Percentiles rank a stretch among this genome's conserved stretches.
Conservation (phyloP, 2,797 vertebrate species). For the Helostoma temminkii region DNA sequence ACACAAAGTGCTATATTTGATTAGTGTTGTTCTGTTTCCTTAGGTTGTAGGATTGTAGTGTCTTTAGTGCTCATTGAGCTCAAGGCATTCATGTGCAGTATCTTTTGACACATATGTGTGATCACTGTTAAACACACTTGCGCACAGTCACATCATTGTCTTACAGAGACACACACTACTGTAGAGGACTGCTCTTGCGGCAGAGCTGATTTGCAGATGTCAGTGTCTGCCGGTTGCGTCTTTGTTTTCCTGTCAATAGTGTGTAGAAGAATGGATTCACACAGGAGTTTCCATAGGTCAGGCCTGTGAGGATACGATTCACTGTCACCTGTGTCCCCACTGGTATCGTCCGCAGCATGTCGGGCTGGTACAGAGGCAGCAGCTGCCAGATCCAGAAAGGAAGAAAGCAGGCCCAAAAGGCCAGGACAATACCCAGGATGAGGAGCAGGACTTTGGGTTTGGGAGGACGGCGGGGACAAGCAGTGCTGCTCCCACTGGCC, state of each 20-base stretch:
- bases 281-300: conserved; percentile 91
- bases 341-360: conserved; percentile 81
- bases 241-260: conserved; percentile 85
- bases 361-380: conserved; percentile 87
- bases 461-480: conserved; percentile 83
- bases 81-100: conserved; percentile 29
- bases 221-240: conserved; percentile 70
- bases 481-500: conserved; percentile 74
- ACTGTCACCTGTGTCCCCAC: conserved; percentile 88
- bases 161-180: conserved; percentile 51
- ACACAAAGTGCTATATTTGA: conserved; percentile 73
- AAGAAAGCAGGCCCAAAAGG: conserved; percentile 91
- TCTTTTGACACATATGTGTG: conserved; percentile 17
- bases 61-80: conserved; percentile 44
- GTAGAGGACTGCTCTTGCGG: conserved; percentile 80
- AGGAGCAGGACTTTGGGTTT: conserved; percentile 88
- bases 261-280: conserved; percentile 93
- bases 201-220: conserved; percentile 80
- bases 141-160: conserved; percentile 24
- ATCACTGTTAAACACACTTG: conserved; percentile 1
- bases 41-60: conserved; percentile 14
- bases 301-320: conserved; percentile 88
- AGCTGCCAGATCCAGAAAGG: conserved; percentile 93
- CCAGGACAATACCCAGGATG: conserved; percentile 88
- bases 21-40: conserved; percentile 22